Percentiles rank a stretch among this genome's conserved stretches.
These are phyloP conservation scores for Cerastis rubricosa DNA, from an alignment of 2,888 invertebrate species.

Conservation along the genomic window DNA sequence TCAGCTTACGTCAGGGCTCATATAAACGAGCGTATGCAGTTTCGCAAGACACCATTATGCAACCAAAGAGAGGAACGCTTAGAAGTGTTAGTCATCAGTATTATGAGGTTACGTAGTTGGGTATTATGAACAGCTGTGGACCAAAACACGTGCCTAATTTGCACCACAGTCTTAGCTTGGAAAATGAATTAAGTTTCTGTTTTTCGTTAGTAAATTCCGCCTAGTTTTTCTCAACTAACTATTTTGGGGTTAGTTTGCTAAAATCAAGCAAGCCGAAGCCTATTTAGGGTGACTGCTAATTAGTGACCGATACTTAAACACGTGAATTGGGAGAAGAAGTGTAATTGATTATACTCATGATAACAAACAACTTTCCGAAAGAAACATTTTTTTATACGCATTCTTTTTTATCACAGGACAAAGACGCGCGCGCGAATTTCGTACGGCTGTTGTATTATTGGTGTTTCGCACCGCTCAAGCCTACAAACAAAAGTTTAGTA, in stretches of 20 bases:
- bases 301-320: too few species aligned
- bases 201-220: not conserved
- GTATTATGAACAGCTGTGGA: constrained; percentile 18
- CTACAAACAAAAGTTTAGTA: not conserved
- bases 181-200: not conserved
- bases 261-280: too few species aligned
- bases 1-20: constrained; percentile 52
- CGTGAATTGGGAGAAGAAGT: too few species aligned
- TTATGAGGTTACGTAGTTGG: constrained; percentile 18
- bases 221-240: not conserved
- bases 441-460: too few species aligned
- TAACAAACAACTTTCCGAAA: too few species aligned
- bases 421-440: too few species aligned
- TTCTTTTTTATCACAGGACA: too few species aligned
- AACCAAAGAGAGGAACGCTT: constrained; percentile 37
- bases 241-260: not conserved
- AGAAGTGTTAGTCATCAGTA: constrained; percentile 33
- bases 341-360: too few species aligned
- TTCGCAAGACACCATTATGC: constrained; percentile 57
- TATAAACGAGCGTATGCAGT: constrained; percentile 44
- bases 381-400: too few species aligned
- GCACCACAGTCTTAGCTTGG: not conserved
- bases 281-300: too few species aligned
- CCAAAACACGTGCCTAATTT: constrained; percentile 13
- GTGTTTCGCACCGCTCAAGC: not conserved